These are phyloP conservation scores for Hippocampus abdominalis DNA, from an alignment of 2,113 vertebrate species.

Conservation along the genomic window DNA sequence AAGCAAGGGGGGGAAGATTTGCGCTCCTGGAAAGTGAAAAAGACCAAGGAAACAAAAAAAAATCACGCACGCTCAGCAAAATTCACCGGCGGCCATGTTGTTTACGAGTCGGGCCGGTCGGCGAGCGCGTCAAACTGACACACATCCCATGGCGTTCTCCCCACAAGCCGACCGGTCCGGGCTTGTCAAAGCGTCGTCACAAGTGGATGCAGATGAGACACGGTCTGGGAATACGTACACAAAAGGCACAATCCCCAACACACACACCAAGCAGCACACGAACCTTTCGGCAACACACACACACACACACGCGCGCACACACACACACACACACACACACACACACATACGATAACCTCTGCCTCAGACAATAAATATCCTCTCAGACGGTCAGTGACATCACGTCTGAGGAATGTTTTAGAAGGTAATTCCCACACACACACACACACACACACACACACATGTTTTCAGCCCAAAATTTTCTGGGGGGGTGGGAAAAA, in stretches of 20 bases:
- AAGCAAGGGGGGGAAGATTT: no score
- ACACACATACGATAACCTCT: conserved; percentile 47
- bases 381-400: conserved; percentile 54
- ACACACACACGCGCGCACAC: conserved; percentile 7
- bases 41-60: no score
- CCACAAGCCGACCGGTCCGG: conserved; percentile 43
- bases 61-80: no score
- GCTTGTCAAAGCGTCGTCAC: conserved; percentile 43
- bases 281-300: conserved; percentile 14
- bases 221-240: conserved; percentile 33
- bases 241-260: conserved; percentile 22
- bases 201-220: conserved; percentile 46
- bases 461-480: not conserved
- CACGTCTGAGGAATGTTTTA: conserved; percentile 53
- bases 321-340: conserved; percentile 4
- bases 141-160: conserved; percentile 23
- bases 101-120: not conserved
- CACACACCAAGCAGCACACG: conserved; percentile 7
- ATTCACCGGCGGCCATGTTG: not conserved
- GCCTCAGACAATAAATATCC: conserved; percentile 57
- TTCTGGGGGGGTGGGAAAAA: not conserved
- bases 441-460: not conserved
- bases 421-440: conserved; percentile 14
- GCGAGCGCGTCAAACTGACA: not conserved
- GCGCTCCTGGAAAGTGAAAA: not conserved